These are phyloP conservation scores for Graptemys geographica DNA, from an alignment of 2,797 vertebrate genomes.

Conservation along the genomic window DNA sequence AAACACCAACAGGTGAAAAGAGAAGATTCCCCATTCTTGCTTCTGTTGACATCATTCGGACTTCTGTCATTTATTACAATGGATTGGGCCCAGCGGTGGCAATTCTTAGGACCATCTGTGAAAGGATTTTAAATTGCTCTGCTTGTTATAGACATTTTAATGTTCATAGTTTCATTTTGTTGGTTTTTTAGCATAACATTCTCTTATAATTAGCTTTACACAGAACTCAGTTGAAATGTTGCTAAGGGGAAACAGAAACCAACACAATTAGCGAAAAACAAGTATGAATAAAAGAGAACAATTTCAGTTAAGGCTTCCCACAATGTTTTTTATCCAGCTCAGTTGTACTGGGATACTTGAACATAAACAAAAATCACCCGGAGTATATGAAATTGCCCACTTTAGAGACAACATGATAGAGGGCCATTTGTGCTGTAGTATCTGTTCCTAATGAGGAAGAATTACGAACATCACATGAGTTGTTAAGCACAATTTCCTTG, in stretches of 20 bases:
- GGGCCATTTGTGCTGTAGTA: neutral
- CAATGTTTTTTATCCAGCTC: neutral
- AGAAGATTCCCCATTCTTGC: neutral
- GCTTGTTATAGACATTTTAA: slow-evolving; percentile 19
- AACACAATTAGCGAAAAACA: slow-evolving; percentile 4
- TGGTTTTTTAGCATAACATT: slow-evolving; percentile 17
- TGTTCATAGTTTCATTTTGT: neutral
- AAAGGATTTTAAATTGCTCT: slow-evolving; percentile 33
- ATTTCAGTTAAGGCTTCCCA: neutral
- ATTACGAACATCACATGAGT: neutral
- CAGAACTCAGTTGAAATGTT: slow-evolving; percentile 25
- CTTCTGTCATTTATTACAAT: slow-evolving; percentile 25
- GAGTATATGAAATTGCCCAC: neutral
- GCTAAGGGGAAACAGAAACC: slow-evolving; percentile 20
- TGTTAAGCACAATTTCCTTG: neutral
- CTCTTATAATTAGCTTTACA: slow-evolving; percentile 33
- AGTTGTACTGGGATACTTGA: neutral
- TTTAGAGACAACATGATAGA: neutral
- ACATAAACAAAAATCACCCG: neutral
- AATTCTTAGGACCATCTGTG: slow-evolving; percentile 15
- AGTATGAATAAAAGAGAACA: neutral
- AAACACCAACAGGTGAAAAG: neutral
- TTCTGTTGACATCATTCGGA: slow-evolving; percentile 18
- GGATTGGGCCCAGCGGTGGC: neutral
- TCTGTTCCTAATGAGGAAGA: neutral